Base-by-base conservation (phyloP, 2,113 vertebrate genomes). In the Thunnus thynnus region DNA sequence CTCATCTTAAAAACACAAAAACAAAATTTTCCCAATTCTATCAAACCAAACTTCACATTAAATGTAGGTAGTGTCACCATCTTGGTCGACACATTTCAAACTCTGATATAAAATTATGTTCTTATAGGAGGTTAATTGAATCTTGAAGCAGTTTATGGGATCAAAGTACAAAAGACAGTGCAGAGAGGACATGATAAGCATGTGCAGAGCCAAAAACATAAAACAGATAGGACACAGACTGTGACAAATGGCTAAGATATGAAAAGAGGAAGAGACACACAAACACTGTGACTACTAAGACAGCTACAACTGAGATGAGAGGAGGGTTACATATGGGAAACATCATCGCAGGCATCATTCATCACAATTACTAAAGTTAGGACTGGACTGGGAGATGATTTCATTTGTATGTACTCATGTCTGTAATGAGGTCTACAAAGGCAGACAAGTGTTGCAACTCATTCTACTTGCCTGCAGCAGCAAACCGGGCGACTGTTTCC, bases 391-490 rank as follows among this genome's bases (percentile, higher is more conserved):
- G 44, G 68, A n/a, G 3, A 66, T 17, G n/a, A 30, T 54, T 61
- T 71, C 1, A 36, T 65, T 46, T 63, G 13, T n/a, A 20, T 56
- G 36, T 69, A 3, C 27, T 65, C n/a, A 10, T 71, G 68, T 70
- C 70, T 67, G 54, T 73, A 60, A 79, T 73, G 78, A 85, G 63
- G 55, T 65, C 67, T 54, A 70, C 70, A 65, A 77, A 66, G 64
- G 32, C 58, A 75, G 20, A 30, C 3, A 0, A 50, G 69, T 27
- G 27, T 51, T 67, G 36, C 64, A 67, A 48, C 52, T 62, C 50
- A 74, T 67, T 70, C 25, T 20, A 36, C 11, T 69, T 0, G 66
- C 81, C 78, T 51, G 73, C 65, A 86, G 84, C 65, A 25, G 71
- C 32, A 64, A 60, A 60, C 54, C 46, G 22, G 73, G 56, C 44